A percentile compares a stretch with the other conserved stretches of the same genome.
Conservation (phyloP, 2,113 vertebrate genomes). For the Ailuropoda melanoleuca region DNA sequence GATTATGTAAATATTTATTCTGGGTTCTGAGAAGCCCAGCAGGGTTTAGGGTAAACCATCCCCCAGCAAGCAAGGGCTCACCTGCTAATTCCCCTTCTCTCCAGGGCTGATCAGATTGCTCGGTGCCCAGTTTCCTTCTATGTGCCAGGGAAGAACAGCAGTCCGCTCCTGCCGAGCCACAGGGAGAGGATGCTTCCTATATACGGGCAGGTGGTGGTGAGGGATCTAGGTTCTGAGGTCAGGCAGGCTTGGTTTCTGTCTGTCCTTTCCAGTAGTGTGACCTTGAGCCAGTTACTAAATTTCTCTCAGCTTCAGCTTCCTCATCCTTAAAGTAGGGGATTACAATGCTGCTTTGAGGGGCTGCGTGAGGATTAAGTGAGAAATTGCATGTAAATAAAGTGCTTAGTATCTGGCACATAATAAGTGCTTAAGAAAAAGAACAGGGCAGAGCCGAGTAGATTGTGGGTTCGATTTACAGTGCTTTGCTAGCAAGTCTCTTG, state of each 20-base stretch:
- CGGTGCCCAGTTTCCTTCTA: neutral
- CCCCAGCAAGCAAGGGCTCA: conserved; percentile 58
- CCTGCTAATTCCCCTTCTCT: conserved; percentile 31
- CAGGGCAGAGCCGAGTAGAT: neutral
- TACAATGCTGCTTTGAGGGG: neutral
- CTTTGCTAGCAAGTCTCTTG: neutral
- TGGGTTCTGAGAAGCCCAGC: conserved; percentile 51
- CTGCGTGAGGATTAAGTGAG: neutral
- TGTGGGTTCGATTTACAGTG: neutral
- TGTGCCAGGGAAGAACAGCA: neutral
- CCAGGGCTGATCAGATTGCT: neutral
- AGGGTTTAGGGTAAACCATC: conserved; percentile 35
- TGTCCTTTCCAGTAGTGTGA: conserved; percentile 5
- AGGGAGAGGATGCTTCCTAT: neutral
- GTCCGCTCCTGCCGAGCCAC: neutral
- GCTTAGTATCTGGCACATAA: neutral
- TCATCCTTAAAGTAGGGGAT: neutral
- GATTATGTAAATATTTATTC: conserved; percentile 65
- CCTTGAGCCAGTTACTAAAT: neutral
- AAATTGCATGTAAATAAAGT: neutral
- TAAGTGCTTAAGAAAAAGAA: neutral
- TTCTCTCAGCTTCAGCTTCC: neutral
- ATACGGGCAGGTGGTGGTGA: neutral
- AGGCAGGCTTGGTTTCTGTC: neutral
- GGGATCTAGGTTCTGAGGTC: neutral